A percentile compares a stretch with the other conserved stretches of the same genome.
phyloP scores from a whole-genome alignment of 2,113 vertebrate species.

The Geococcyx californianus region DNA sequence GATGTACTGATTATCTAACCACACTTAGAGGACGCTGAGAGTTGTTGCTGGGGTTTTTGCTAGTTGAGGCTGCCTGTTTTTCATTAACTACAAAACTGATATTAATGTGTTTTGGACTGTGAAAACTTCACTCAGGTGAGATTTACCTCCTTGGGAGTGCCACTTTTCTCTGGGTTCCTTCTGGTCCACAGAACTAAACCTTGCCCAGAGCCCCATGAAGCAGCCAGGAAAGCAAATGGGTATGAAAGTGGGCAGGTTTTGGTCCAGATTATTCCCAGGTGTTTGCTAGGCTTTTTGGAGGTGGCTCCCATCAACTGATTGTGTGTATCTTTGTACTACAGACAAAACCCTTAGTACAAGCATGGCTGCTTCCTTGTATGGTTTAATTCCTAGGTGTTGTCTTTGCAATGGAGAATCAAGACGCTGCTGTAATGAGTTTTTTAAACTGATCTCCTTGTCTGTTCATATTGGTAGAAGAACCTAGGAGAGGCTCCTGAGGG shows the following conservation, averaged over 20 bases:
- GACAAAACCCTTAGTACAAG: not conserved
- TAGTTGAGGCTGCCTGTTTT: not conserved
- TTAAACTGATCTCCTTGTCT: not conserved
- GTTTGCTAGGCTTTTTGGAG: not conserved
- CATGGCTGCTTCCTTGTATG: not conserved
- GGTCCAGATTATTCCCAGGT: not conserved
- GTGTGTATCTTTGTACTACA: not conserved
- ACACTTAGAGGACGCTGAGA: not conserved
- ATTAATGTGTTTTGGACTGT: not conserved
- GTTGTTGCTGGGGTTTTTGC: not conserved
- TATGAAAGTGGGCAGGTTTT: not conserved
- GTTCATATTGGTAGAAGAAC: not conserved
- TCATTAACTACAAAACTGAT: not conserved
- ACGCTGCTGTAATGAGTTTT: rapidly evolving
- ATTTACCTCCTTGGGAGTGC: not conserved
- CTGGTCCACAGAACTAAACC: rapidly evolving
- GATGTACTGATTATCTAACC: not conserved
- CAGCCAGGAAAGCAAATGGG: not conserved
- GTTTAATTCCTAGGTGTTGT: not conserved
- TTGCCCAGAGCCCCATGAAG: not conserved
- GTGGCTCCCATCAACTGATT: not conserved
- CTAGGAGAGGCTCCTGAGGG: not conserved
- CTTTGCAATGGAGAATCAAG: not conserved
- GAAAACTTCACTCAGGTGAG: not conserved
- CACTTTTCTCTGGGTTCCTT: not conserved